These are phyloP conservation scores for Aethes cnicana DNA, from an alignment of 2,888 invertebrate genomes.

Conservation along the genomic window DNA sequence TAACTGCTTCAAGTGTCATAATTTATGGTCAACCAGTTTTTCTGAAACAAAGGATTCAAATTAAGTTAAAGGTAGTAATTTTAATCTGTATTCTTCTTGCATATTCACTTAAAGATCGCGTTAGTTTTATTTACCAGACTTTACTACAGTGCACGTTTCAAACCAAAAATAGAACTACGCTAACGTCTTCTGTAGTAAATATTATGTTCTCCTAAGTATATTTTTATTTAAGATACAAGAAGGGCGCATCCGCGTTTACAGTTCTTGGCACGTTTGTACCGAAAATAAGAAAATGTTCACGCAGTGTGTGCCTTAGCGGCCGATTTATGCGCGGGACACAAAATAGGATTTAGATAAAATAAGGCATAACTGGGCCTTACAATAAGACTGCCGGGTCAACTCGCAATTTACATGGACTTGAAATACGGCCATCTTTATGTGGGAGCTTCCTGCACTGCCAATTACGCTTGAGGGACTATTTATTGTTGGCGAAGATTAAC, in stretches of 20 bases:
- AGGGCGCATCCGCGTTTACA: slow-evolving; percentile 61
- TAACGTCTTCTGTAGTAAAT: background rate
- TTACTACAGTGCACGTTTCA: slow-evolving; percentile 1
- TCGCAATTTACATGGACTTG: slow-evolving; percentile 57
- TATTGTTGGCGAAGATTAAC: slow-evolving; percentile 29
- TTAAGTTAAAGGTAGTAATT: no score
- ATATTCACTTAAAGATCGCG: background rate
- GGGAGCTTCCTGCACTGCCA: slow-evolving; percentile 21
- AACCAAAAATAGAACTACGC: background rate
- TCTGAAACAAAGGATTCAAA: no score
- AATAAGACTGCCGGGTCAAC: slow-evolving; percentile 47
- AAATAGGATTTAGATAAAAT: slow-evolving; percentile 79
- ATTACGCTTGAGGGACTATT: slow-evolving; percentile 24
- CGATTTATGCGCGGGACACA: slow-evolving; percentile 79
- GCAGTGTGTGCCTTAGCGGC: slow-evolving; percentile 71
- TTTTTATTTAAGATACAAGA: slow-evolving; percentile 28
- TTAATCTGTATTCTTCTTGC: background rate
- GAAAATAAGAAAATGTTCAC: slow-evolving; percentile 80
- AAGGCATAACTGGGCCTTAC: slow-evolving; percentile 62
- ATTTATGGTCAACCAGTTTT: no score
- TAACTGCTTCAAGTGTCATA: background rate
- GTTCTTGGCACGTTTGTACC: slow-evolving; percentile 77
- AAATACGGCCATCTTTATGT: slow-evolving; percentile 39
- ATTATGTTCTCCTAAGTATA: slow-evolving; percentile 2
- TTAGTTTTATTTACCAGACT: slow-evolving; percentile 4